A percentile compares a stretch with the other conserved stretches of the same genome.
Evolutionary conservation across 2,888 invertebrate genomes (phyloP).

Genomic region (Tinea semifulvella): DNA sequence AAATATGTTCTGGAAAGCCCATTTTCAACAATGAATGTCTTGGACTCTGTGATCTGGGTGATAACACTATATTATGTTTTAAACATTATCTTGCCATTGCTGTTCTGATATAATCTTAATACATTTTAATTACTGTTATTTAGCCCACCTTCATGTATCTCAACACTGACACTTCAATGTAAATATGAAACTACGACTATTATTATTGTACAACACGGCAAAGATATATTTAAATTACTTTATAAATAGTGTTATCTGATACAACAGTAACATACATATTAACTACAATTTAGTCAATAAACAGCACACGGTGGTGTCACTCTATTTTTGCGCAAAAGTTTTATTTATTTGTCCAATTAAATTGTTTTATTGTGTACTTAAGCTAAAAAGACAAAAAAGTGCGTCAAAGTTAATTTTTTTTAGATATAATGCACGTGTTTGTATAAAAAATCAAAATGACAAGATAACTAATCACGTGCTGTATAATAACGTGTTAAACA

Average conservation of each 20-base stretch:
- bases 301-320: background rate
- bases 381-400: too few species aligned
- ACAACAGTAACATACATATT: conserved; percentile 1
- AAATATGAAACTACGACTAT: conserved; percentile 24
- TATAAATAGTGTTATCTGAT: conserved; percentile 7
- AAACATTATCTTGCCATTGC: background rate
- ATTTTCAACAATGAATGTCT: too few species aligned
- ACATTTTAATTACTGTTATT: conserved; percentile 20
- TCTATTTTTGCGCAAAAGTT: too few species aligned
- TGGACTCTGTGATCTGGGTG: too few species aligned
- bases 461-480: too few species aligned
- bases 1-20: too few species aligned
- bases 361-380: too few species aligned
- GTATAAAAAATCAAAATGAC: too few species aligned
- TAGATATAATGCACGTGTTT: too few species aligned
- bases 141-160: conserved; percentile 23
- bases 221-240: background rate
- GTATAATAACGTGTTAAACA: too few species aligned
- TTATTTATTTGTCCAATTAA: too few species aligned
- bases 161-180: conserved; percentile 17
- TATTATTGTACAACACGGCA: background rate
- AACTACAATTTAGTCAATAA: conserved; percentile 5
- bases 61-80: conserved; percentile 12
- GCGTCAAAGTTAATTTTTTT: too few species aligned
- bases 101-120: conserved; percentile 9